Conservation (phyloP, 1,140 invertebrate species). For the Trichonephila clavipes region DNA sequence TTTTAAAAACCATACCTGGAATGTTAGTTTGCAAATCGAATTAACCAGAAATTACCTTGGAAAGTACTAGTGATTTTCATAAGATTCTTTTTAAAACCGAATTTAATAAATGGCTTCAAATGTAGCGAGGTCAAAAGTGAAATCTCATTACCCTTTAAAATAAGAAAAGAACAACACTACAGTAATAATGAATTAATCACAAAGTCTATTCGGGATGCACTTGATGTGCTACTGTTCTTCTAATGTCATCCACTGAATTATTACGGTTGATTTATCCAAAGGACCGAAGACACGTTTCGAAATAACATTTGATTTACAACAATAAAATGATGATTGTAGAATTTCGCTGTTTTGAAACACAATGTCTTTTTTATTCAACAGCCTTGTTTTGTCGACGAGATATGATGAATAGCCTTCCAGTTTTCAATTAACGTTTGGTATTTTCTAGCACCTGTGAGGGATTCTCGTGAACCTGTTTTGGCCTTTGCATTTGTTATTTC, state of each 20-base stretch:
- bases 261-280: background rate
- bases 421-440: background rate
- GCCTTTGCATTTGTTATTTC: background rate
- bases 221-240: background rate
- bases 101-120: background rate
- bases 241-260: background rate
- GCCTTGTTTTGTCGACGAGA: background rate
- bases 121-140: background rate
- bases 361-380: background rate
- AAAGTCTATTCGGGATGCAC: background rate
- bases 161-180: background rate
- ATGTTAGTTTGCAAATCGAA: no score
- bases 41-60: no score
- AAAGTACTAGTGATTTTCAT: no score
- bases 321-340: background rate
- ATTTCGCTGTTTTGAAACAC: background rate
- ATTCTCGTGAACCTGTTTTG: conserved; percentile 1
- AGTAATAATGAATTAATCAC: background rate
- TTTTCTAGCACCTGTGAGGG: background rate
- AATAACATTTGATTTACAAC: background rate
- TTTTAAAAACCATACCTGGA: no score
- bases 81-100: no score
- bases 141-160: background rate
- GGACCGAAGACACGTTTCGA: background rate
- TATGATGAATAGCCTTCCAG: background rate